A percentile compares a stretch with the other conserved stretches of the same genome.
These are phyloP conservation scores for Papilio xuthus DNA, from an alignment of 1,140 invertebrate species.

Conservation along the genomic window DNA sequence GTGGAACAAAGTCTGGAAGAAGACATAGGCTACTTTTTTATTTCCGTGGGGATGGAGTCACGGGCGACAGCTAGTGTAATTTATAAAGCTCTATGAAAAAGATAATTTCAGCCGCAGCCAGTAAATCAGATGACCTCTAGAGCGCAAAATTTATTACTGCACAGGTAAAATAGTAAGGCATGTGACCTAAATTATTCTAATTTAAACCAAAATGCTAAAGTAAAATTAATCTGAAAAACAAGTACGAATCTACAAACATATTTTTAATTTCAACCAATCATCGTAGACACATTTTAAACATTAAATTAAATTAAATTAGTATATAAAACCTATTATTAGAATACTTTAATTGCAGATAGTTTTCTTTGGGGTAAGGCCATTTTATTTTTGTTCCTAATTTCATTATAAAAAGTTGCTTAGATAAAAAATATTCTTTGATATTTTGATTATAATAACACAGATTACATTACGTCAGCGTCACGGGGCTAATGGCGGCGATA, in stretches of 20 bases:
- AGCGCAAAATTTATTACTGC: neutral
- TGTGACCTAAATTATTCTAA: neutral
- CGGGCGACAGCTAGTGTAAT: too few species aligned
- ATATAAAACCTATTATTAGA: too few species aligned
- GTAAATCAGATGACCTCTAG: neutral
- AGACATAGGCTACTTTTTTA: too few species aligned
- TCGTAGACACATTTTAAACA: too few species aligned
- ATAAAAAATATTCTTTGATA: neutral
- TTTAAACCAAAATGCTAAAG: neutral
- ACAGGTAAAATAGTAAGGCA: neutral
- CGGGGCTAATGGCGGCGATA: neutral
- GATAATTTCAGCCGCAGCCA: neutral
- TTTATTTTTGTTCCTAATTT: neutral
- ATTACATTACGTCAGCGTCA: conserved; percentile 1
- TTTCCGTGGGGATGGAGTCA: too few species aligned
- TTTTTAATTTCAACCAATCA: too few species aligned
- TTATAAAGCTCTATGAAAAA: neutral
- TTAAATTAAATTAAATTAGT: too few species aligned
- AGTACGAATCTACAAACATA: neutral
- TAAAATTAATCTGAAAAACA: neutral
- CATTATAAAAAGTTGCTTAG: neutral
- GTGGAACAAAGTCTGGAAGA: too few species aligned
- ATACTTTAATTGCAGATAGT: neutral
- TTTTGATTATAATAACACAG: neutral
- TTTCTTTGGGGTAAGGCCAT: neutral